phyloP scores from a whole-genome alignment of 2,888 invertebrate genomes.

The Icerya purchasi region DNA sequence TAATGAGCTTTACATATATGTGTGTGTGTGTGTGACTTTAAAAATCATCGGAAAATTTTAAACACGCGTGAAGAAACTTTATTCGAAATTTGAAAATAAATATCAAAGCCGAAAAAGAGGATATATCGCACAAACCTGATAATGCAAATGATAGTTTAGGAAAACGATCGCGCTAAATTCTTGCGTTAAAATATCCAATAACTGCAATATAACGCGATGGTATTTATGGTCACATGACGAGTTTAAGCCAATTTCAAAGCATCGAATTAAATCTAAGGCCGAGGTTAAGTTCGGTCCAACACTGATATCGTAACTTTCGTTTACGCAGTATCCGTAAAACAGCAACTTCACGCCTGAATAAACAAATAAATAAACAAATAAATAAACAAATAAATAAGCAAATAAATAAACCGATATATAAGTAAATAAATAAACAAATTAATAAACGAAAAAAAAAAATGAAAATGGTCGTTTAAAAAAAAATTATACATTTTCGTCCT shows the following conservation, averaged over 20 bases:
- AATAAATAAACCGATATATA: too few relatives aligned
- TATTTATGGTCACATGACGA: neutral
- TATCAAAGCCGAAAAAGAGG: neutral
- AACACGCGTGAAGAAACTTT: too few relatives aligned
- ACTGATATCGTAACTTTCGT: neutral
- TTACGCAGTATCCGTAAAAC: neutral
- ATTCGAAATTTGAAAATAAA: too few relatives aligned
- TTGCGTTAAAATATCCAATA: constrained; percentile 1
- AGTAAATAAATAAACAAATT: too few relatives aligned
- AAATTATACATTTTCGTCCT: too few relatives aligned
- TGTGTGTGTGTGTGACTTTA: too few relatives aligned
- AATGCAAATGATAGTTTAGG: neutral
- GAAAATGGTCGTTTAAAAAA: too few relatives aligned
- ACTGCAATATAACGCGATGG: neutral
- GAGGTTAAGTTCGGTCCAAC: neutral
- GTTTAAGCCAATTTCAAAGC: neutral
- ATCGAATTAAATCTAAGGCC: neutral
- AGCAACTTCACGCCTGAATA: neutral
- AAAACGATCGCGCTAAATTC: neutral
- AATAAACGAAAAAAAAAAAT: too few relatives aligned
- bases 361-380: too few relatives aligned
- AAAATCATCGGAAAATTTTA: too few relatives aligned
- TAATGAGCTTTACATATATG: too few relatives aligned
- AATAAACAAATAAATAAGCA: too few relatives aligned
- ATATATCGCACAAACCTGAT: constrained; percentile 1